Base-by-base conservation (phyloP, 2,113 vertebrate genomes). In the Heterocephalus glaber region DNA sequence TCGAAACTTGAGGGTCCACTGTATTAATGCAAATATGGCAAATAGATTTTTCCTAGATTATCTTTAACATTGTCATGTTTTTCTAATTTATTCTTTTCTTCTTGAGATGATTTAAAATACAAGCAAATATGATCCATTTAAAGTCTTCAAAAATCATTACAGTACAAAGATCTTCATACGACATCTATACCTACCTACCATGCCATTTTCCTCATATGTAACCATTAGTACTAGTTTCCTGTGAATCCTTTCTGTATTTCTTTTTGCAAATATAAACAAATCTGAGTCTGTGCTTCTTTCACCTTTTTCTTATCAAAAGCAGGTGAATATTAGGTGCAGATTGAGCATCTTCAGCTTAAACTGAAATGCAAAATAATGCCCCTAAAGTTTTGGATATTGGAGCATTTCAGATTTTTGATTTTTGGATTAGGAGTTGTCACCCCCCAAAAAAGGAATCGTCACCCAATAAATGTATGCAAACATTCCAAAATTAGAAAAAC, bases 181-280 rank as follows among this genome's bases (percentile, higher is more conserved):
- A 86, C n/a, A 0, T 0, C 49, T 65, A 28, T 66, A 22, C 41
- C 65, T 87, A 3, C 84, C 58, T 81, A 49, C 72, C 24, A n/a
- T 81, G 12, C 7, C 20, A 61, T 41, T 38, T 41, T 88, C 28
- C 26, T 22, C 2, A 17, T 28, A 82, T 41, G 14, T 88, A 88
- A 77, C 41, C 49, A 30, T 89, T 52, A 60, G 7, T 52, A 28
- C 93, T 95, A 82, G 33, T 93, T 95, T 58, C 47, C 89, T 93
- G 44, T 92, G 54, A 93, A 44, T 41, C 44, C 33, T 95, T 80
- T 54, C 11, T 58, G 17, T 95, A 47, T 79, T 93, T 49, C 17
- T 79, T 89, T 96, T 92, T 93, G 8, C 11, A 92, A 95, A 95
- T 97, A 70, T 28, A 90, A 90, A 33, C 10, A 88, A 94, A 90